These are phyloP conservation scores for Halictus rubicundus DNA, from an alignment of 1,140 invertebrate genomes.

Conservation along the genomic window DNA sequence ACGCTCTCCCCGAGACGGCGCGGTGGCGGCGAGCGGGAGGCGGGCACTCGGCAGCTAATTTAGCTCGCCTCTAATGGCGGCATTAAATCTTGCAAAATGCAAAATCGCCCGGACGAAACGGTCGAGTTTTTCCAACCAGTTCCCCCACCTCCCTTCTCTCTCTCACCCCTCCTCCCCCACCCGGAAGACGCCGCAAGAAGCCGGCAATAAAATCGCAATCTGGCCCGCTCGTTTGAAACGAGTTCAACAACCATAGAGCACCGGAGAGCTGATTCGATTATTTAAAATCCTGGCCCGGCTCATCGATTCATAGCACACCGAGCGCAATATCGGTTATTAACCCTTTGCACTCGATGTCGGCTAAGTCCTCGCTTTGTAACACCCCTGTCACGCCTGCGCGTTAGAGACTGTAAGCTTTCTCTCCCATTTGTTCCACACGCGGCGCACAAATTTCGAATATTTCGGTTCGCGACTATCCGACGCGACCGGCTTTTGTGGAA, in stretches of 20 bases:
- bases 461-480: too few relatives aligned
- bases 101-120: neutral
- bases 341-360: neutral
- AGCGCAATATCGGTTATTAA: neutral
- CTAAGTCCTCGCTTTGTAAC: too few relatives aligned
- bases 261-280: neutral
- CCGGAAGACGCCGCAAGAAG: neutral
- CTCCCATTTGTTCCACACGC: too few relatives aligned
- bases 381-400: too few relatives aligned
- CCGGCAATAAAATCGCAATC: neutral
- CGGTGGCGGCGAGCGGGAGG: too few relatives aligned
- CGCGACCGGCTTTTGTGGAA: too few relatives aligned
- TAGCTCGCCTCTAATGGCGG: neutral
- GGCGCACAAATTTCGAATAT: too few relatives aligned
- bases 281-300: neutral
- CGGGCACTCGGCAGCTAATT: conserved; percentile 11
- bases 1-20: neutral
- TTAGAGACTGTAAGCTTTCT: too few relatives aligned
- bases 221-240: neutral
- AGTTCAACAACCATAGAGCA: neutral
- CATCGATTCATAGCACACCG: neutral
- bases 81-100: conserved; percentile 17
- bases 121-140: neutral
- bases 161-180: too few relatives aligned
- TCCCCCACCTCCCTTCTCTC: too few relatives aligned